These are phyloP conservation scores for Tachina lurida DNA, from an alignment of 2,888 invertebrate genomes.

Conservation along the genomic window DNA sequence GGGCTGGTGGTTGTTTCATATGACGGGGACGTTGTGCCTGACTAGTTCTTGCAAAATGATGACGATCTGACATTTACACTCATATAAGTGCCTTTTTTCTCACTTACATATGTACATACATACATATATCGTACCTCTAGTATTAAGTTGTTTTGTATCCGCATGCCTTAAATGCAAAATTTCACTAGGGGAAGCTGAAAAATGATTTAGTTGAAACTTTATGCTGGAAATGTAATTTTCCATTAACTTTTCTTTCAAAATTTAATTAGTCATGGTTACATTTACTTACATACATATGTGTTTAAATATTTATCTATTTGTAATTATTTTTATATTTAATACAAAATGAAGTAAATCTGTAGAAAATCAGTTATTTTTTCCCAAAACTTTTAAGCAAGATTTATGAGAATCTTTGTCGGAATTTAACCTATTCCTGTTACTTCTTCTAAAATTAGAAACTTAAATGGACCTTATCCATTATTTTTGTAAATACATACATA, in stretches of 20 bases:
- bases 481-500: too few relatives aligned
- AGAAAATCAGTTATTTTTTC: too few relatives aligned
- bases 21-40: conserved; percentile 39
- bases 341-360: too few relatives aligned
- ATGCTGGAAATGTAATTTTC: not conserved
- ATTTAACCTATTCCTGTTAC: too few relatives aligned
- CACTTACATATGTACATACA: conserved; percentile 8
- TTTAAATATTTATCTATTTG: not conserved
- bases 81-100: conserved; percentile 48
- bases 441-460: too few relatives aligned
- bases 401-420: too few relatives aligned
- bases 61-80: conserved; percentile 65
- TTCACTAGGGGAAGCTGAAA: conserved; percentile 9
- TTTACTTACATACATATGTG: not conserved
- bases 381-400: too few relatives aligned
- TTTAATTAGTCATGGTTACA: conserved; percentile 25
- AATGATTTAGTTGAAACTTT: not conserved
- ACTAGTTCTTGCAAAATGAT: conserved; percentile 58
- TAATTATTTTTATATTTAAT: too few relatives aligned
- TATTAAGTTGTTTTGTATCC: not conserved
- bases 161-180: not conserved
- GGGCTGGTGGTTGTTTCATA: conserved; percentile 32
- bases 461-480: too few relatives aligned
- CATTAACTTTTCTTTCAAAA: not conserved
- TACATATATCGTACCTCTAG: not conserved